Evolutionary conservation across 2,797 vertebrate genomes (phyloP), one percentile per base, ranked within the genome.

Genomic region (Myotis daubentonii): DNA sequence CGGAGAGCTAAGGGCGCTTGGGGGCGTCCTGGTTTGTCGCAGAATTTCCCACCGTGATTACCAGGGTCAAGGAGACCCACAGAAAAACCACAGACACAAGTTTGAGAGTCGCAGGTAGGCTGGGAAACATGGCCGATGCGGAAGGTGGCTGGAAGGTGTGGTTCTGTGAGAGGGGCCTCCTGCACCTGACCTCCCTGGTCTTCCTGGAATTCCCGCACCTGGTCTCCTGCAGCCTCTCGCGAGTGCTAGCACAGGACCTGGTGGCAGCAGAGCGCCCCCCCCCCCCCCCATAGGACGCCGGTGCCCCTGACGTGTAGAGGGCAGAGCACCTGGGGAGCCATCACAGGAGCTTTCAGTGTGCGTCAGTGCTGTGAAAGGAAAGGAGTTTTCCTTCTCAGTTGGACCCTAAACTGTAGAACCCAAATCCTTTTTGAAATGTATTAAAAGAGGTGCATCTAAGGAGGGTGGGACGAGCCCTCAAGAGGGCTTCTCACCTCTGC

Each of bases 51-150:
- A 0, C 13, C 17, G 86, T 71, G 81, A 53, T 33, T 17, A 60
- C 8, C 22, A 71, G 51, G 83, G 53, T 49, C 65, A 68, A 4
- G 20, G 47, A 80, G 33, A 20, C 41, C 17, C 66, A 0, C 11
- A 2, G 33, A 22, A 28, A 72, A 51, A 4, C 44, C 53, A 5
- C 22, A 53, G 19, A 17, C 30, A 15, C 7, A 12, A 44, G 66
- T 10, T 2, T 13, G 44, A 44, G 6, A 3, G 22, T 68, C 15
- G 3, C 6, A 0, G 22, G 13, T 20, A 30, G 70, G 47, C 44
- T 3, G 28, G 36, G 75, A 41, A 62, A 30, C 0, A 0, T 62
- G n/a, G 49, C 65, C 5, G 0, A 16, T 22, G 19, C 49, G 33
- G 72, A 87, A 25, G 28, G 83, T 13, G 11, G 55, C 36, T 8